These are phyloP conservation scores for Zygogramma bicolorata DNA, from an alignment of 2,888 invertebrate genomes.

Conservation along the genomic window DNA sequence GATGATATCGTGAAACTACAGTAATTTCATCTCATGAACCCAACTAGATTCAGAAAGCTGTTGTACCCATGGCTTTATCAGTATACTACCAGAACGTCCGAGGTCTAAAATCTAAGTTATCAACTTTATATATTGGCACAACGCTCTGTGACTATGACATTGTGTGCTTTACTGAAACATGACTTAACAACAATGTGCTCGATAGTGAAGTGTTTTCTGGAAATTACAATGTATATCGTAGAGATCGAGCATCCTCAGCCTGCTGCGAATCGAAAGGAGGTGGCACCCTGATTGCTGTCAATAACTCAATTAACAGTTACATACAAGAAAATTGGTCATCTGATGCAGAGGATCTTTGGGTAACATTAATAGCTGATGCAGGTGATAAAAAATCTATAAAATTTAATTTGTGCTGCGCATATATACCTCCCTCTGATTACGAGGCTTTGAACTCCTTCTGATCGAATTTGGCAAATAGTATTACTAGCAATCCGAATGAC, in stretches of 20 bases:
- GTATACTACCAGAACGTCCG: constrained; percentile 5
- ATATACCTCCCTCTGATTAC: no score
- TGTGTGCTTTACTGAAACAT: not conserved
- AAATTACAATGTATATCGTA: constrained; percentile 1
- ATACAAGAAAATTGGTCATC: not conserved
- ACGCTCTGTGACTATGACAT: no score
- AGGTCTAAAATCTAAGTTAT: constrained; percentile 9
- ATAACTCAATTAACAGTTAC: not conserved
- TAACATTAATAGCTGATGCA: not conserved
- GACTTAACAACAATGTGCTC: constrained; percentile 2
- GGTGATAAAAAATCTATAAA: no score
- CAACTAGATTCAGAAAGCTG: not conserved
- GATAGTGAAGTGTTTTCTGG: not conserved
- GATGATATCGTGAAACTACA: not conserved
- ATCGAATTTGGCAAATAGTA: no score
- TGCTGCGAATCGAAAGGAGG: not conserved
- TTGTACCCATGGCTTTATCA: not conserved
- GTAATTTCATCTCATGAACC: not conserved
- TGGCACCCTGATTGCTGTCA: constrained; percentile 6
- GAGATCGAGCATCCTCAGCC: not conserved
- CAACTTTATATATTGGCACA: no score
- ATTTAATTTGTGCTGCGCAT: no score
- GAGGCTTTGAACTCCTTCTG: no score
- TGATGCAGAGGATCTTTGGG: not conserved
- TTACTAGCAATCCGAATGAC: no score